Conservation (phyloP, 2,113 vertebrate species). For the Calidris pygmaea region DNA sequence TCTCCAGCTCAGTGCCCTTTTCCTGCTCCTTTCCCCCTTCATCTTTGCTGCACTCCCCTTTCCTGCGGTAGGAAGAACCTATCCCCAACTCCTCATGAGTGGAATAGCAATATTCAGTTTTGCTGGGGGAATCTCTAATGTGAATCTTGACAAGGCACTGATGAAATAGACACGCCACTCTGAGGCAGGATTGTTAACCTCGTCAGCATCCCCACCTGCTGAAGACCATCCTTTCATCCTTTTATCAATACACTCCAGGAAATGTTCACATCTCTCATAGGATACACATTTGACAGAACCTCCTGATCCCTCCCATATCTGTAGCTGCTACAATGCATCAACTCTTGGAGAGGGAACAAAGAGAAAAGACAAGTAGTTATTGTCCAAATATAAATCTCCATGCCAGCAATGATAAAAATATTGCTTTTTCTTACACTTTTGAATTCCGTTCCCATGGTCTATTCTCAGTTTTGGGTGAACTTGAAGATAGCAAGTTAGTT, state of each 20-base stretch:
- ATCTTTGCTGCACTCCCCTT: not conserved
- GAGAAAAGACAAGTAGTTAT: not conserved
- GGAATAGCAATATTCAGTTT: not conserved
- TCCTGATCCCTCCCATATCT: not conserved
- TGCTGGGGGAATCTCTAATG: not conserved
- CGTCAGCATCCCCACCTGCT: not conserved
- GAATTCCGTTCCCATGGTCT: slow-evolving; percentile 1
- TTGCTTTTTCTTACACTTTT: not conserved
- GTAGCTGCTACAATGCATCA: not conserved
- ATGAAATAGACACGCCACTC: not conserved
- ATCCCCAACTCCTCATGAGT: not conserved
- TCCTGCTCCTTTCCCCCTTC: not conserved
- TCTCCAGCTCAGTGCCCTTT: not conserved
- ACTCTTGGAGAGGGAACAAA: not conserved
- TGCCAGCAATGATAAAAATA: not conserved
- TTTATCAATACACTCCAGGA: not conserved
- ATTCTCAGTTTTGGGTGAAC: not conserved
- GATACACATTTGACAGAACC: not conserved
- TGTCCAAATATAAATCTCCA: not conserved
- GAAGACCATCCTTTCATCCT: not conserved
- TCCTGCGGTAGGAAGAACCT: not conserved
- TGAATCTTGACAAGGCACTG: not conserved
- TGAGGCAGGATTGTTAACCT: not conserved
- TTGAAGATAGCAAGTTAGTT: not conserved
- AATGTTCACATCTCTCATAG: not conserved